Conservation (phyloP, 2,113 vertebrate genomes). For the Rhadina sibilatrix region DNA sequence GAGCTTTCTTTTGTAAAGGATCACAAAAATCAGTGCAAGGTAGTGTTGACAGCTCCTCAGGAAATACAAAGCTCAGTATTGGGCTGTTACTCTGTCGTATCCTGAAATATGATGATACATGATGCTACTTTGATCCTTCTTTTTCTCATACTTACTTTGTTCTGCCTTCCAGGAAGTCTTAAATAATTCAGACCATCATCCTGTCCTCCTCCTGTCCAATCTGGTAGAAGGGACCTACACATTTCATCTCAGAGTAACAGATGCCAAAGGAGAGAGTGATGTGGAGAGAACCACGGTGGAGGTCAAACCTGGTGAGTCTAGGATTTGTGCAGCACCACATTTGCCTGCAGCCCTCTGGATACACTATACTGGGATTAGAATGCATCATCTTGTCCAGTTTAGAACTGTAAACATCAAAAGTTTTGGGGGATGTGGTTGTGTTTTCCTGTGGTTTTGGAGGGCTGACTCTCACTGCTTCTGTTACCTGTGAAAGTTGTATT, state of each 20-base stretch:
- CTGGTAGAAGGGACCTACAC: conserved; percentile 93
- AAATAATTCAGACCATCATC: conserved; percentile 92
- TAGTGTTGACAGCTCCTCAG: background rate
- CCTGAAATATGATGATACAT: background rate
- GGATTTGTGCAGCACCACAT: background rate
- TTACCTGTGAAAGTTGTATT: background rate
- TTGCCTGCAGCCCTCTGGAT: background rate
- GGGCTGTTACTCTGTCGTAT: background rate
- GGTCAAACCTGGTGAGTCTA: conserved; percentile 86
- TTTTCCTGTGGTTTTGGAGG: background rate
- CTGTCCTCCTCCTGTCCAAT: conserved; percentile 91
- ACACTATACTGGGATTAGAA: background rate
- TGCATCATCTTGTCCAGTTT: background rate
- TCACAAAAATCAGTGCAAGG: background rate
- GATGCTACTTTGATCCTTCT: background rate
- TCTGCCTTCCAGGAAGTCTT: conserved; percentile 84
- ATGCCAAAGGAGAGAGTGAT: conserved; percentile 92
- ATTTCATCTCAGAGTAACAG: conserved; percentile 90
- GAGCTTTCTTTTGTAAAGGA: conserved; percentile 42
- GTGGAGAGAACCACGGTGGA: conserved; percentile 82
- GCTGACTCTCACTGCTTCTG: background rate
- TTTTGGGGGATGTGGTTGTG: background rate
- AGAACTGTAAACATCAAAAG: background rate
- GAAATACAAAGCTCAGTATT: background rate
- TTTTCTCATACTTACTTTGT: background rate